These are phyloP conservation scores for Chrysolina oricalcia DNA, from an alignment of 2,888 invertebrate genomes.

Conservation along the genomic window DNA sequence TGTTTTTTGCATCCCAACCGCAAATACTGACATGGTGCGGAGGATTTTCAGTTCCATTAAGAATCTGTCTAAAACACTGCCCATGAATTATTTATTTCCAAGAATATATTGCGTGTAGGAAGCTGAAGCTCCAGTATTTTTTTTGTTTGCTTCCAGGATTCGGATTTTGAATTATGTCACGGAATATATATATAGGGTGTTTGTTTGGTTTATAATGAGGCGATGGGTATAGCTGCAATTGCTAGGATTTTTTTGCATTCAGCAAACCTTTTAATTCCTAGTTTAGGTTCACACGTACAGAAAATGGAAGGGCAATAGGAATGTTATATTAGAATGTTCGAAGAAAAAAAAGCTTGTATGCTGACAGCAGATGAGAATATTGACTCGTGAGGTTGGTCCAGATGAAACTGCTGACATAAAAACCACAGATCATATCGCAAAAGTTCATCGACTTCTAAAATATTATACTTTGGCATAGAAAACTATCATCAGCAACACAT, in stretches of 20 bases:
- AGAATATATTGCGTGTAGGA: neutral
- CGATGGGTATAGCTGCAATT: neutral
- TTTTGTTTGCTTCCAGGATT: neutral
- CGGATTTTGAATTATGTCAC: neutral
- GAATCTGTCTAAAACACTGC: neutral
- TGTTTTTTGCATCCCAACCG: neutral
- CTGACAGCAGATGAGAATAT: no score
- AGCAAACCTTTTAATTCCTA: no score
- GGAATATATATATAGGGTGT: neutral
- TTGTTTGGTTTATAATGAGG: neutral
- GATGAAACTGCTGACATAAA: no score
- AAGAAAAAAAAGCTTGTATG: no score
- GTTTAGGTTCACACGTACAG: no score
- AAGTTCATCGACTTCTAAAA: no score
- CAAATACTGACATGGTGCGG: neutral
- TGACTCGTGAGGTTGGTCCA: no score
- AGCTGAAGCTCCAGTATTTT: conserved; percentile 4
- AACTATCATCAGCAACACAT: no score
- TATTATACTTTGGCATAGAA: no score
- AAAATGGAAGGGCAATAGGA: no score
- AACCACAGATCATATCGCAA: no score
- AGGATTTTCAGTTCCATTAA: neutral
- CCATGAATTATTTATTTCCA: conserved; percentile 1
- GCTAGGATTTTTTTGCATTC: neutral
- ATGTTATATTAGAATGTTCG: no score